These are phyloP conservation scores for Meiosimyza decipiens DNA, from an alignment of 2,888 invertebrate genomes.

Conservation along the genomic window DNA sequence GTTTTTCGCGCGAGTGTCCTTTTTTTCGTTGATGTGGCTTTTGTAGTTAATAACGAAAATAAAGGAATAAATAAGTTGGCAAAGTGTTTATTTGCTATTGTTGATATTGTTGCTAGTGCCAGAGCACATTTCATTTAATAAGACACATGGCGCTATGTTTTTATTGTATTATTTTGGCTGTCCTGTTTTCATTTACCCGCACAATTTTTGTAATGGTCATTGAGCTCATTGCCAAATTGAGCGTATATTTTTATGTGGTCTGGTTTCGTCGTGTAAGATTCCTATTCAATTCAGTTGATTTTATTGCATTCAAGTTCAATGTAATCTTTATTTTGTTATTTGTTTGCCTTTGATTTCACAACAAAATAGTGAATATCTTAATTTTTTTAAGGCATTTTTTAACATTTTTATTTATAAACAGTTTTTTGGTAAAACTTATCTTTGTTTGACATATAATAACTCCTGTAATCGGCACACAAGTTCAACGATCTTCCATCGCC, in stretches of 20 bases:
- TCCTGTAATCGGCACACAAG: too few species aligned
- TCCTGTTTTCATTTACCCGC: not conserved
- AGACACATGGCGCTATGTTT: constrained; percentile 2
- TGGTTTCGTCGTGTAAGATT: not conserved
- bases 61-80: constrained; percentile 11
- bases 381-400: too few species aligned
- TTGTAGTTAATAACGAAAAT: constrained; percentile 18
- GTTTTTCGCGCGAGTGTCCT: not conserved
- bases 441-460: too few species aligned
- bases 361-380: too few species aligned
- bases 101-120: not conserved
- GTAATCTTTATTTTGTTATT: not conserved
- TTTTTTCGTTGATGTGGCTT: not conserved
- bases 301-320: too few species aligned
- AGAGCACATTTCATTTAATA: constrained; percentile 15
- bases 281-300: too few species aligned
- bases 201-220: constrained; percentile 7
- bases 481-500: too few species aligned
- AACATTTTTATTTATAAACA: too few species aligned
- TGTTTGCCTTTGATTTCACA: not conserved
- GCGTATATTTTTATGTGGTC: constrained; percentile 32
- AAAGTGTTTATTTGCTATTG: not conserved
- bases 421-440: too few species aligned
- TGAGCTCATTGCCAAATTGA: constrained; percentile 29
- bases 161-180: not conserved